Evolutionary conservation across 2,797 vertebrate genomes (phyloP).

Genomic region (Kryptolebias ocellatus): DNA sequence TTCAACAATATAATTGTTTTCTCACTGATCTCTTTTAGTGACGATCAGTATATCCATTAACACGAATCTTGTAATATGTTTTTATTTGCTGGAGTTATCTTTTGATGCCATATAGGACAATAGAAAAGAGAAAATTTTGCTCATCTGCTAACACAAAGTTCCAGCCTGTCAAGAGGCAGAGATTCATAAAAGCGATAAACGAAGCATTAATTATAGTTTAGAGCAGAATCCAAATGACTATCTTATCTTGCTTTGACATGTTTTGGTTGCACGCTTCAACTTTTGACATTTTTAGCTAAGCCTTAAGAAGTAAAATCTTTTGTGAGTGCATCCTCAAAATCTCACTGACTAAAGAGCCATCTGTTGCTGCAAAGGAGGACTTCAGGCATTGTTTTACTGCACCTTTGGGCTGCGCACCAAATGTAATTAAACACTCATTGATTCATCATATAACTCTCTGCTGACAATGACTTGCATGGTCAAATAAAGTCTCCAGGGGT

Average conservation of each 20-base stretch:
- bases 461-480: conserved; percentile 70
- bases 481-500: conserved; percentile 65
- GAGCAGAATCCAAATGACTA: conserved; percentile 70
- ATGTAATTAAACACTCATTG: conserved; percentile 77
- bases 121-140: conserved; percentile 44
- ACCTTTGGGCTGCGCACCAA: conserved; percentile 68
- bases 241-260: conserved; percentile 72
- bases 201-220: conserved; percentile 65
- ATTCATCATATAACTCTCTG: conserved; percentile 66
- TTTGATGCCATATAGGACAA: conserved; percentile 47
- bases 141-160: conserved; percentile 61
- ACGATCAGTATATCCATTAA: conserved; percentile 44
- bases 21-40: conserved; percentile 49
- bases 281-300: conserved; percentile 61
- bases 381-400: conserved; percentile 63
- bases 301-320: conserved; percentile 44
- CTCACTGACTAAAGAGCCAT: conserved; percentile 60
- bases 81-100: conserved; percentile 69
- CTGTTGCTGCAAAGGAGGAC: conserved; percentile 48
- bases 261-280: conserved; percentile 54
- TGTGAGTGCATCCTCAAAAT: conserved; percentile 48
- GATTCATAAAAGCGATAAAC: conserved; percentile 65
- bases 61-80: conserved; percentile 55
- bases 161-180: conserved; percentile 57
- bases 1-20: conserved; percentile 64